Evolutionary conservation across 2,797 vertebrate genomes (phyloP), one percentile per base, ranked within the genome.

Genomic region (Peromyscus melanophrys): DNA sequence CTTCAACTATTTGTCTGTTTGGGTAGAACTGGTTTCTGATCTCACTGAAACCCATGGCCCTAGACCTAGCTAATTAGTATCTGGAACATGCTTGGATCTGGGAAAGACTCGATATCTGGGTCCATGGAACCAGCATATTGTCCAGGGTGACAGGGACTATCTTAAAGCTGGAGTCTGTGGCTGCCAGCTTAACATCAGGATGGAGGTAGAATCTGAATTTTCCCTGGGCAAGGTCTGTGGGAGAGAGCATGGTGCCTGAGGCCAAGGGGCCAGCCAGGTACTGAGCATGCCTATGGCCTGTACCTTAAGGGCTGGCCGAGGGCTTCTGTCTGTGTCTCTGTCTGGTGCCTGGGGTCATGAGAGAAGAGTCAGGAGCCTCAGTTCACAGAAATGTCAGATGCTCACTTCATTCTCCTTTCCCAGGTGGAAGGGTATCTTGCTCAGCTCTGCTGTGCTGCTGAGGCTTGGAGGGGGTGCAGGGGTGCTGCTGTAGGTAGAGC

Each of bases 391-490:
- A 59, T 37, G n/a, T 49, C 31, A 69, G 8, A 7, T 37, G 6
- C 8, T 57, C 7, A 7, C 69, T 46, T 94, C 6, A n/a, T 52
- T 40, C 40, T 31, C 19, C 43, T n/a, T 80, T 57, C 21, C 13
- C 9, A 5, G n/a, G 29, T 5, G 17, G 27, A 6, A 52, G 23
- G 19, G 10, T 34, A 31, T 55, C 9, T 77, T 16, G 14, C 12
- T 52, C n/a, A 23, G 17, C 65, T 55, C 5, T 59, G 17, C 55
- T 52, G 19, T 19, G 67, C 34, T 55, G 34, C 19, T 4, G 6
- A 31, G 52, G 6, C 2, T 65, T 34, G 11, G n/a, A 34, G 4
- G 34, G 4, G 23, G 34, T 52, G 0, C 13, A 0, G 73, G 19
- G 34, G 3, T 31, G 37, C 78, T 55, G 17, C 13, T 34, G 19